Base-by-base conservation (phyloP, 2,888 invertebrate species). In the Nyleta sp. region DNA sequence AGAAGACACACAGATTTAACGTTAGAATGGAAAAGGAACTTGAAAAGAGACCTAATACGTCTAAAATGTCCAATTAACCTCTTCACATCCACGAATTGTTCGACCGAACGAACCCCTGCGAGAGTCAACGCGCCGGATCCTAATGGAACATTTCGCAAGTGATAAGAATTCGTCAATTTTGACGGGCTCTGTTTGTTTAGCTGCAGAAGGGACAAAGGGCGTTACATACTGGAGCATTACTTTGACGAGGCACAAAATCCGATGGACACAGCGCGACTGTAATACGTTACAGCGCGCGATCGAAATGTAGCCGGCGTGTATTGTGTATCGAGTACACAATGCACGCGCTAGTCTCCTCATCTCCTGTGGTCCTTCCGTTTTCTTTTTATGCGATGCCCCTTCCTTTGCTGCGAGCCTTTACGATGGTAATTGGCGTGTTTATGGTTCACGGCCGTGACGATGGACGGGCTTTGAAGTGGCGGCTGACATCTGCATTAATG, bases 351-450 rank as follows among this genome's bases (percentile, higher is more conserved):
- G 62, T 67, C 68, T 67, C 73, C 67, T 65, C 71, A 68, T 71
- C 67, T 67, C 73, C 57, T 62, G 73, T 48, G 68, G 77, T 74
- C 78, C 77, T 79, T 79, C 70, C 70, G 44, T 68, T 80, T 83
- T 64, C 80, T 81, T 82, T 81, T 81, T 77, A 78, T 77, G 60
- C 74, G 62, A 55, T 40, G 44, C 48, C 57, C 57, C 57, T 65
- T 74, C 46, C 74, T 81, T 78, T 76, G 78, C 78, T 60, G 72
- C 70, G 67, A 75, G 74, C 83, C 84, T 87, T 86, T 86, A 83
- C 84, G 80, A 86, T 86, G 86, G 84, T 87, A 86, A 87, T 87
- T 85, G 84, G 82, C 82, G 83, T 85, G 85, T 87, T 86, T 86
- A 85, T 86, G 84, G 84, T 83, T 77, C 81, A 81, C 82, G 82